Evolutionary conservation across 2,888 invertebrate species (phyloP), one percentile per base, ranked within the genome.

Genomic region (Germaria angustata): DNA sequence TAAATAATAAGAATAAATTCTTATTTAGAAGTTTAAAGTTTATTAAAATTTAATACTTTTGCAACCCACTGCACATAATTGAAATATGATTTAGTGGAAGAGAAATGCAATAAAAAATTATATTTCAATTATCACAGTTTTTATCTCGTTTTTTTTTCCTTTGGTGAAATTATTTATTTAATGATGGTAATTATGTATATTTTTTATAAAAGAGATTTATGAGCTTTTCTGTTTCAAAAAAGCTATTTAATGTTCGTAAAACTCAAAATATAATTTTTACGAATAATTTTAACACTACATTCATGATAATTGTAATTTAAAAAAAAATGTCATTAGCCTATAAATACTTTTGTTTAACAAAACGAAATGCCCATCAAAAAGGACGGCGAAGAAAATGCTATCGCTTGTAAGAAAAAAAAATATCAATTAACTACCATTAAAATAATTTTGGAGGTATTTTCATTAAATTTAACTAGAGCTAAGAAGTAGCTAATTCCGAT

Each of bases 81-180:
- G 44, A 46, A 17, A 57, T 0, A 55, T 66, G 11, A 55, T 49
- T 49, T 49, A 49, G 22, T 11, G 22, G 11, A 17, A 49, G 36
- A 36, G 8, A 46, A 59, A 46, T 24, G 1, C 24, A 34, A 51
- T 57, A 24, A 28, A 17, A 76, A 76, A 76, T 76, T 76, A 66
- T 76, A 28, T 76, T 66, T 68, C 57, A 59, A 76, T 68, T 76
- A 76, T 66, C 22, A 49, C 22, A 22, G 49, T 22, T 63, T 49
- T 65, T 32, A 55, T 17, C 9, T 28, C 2, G 28, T 28, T 28
- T 3, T 6, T 44, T 73, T 28, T 20, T 15, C 9, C 1, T 44
- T 55, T 36, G 13, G 4, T 34, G 13, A 44, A 44, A 20, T 39
- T 46, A 73, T 57, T 57, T 76, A 32, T 66, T 46, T 76, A 59